phyloP scores from a whole-genome alignment of 2,113 vertebrate species.

The Lamprologus lemairii region DNA sequence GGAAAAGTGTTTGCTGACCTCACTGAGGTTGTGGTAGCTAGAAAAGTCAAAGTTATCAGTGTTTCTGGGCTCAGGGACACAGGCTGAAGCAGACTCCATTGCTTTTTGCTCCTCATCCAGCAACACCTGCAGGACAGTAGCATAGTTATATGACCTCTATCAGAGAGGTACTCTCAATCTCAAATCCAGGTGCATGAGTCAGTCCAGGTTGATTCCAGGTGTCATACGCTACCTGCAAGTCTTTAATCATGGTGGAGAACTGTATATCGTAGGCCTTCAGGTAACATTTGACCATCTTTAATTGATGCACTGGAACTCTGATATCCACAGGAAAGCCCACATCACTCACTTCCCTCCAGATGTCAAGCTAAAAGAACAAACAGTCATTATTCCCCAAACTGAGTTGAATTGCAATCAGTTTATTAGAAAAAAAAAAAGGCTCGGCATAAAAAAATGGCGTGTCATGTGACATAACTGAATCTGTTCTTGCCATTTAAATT shows the following conservation, averaged over 20 bases:
- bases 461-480: neutral
- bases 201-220: neutral
- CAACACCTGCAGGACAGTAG: slow-evolving; percentile 57
- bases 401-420: neutral
- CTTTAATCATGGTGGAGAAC: neutral
- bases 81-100: slow-evolving; percentile 59
- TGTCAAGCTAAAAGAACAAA: neutral
- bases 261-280: neutral
- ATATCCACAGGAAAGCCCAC: neutral
- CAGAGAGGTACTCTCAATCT: neutral
- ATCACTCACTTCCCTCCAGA: neutral
- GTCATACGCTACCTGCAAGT: neutral
- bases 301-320: neutral
- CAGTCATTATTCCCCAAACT: neutral
- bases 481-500: fast-evolving
- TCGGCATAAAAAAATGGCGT: neutral
- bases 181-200: neutral
- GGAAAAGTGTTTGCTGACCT: slow-evolving; percentile 62
- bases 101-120: slow-evolving; percentile 75
- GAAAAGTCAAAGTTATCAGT: slow-evolving; percentile 70
- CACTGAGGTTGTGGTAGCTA: slow-evolving; percentile 77
- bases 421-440: neutral
- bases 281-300: neutral
- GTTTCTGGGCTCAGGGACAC: slow-evolving; percentile 54
- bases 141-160: neutral